Evolutionary conservation across 2,888 invertebrate genomes (phyloP).

Genomic region (Herminia tarsipennalis): DNA sequence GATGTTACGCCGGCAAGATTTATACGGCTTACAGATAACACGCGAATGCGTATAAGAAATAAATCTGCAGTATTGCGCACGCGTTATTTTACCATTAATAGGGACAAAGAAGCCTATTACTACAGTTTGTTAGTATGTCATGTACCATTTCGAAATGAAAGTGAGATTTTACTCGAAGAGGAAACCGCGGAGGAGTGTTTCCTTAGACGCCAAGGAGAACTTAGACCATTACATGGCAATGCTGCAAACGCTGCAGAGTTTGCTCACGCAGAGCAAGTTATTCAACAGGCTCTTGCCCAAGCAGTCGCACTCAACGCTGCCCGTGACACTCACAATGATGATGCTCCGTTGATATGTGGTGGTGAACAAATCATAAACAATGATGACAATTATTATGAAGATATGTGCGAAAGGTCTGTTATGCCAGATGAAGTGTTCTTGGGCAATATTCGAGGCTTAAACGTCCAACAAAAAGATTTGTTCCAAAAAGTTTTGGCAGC

Average conservation of each 20-base stretch:
- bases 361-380: conserved; percentile 12
- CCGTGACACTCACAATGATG: conserved; percentile 7
- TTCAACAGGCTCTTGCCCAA: conserved; percentile 17
- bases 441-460: no score
- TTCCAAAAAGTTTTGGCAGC: no score
- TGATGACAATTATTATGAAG: conserved; percentile 14
- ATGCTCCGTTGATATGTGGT: conserved; percentile 8
- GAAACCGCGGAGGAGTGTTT: conserved; percentile 30
- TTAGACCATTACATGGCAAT: conserved; percentile 15
- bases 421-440: no score
- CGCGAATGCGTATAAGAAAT: conserved; percentile 44
- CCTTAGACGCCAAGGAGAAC: conserved; percentile 15
- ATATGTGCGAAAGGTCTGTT: conserved; percentile 4
- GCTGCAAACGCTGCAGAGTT: conserved; percentile 16
- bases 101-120: conserved; percentile 37
- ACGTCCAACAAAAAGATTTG: no score
- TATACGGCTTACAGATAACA: conserved; percentile 39
- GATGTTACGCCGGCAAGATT: conserved; percentile 14
- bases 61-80: conserved; percentile 45
- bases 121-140: conserved; percentile 38
- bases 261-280: conserved; percentile 16
- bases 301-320: conserved; percentile 13
- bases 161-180: conserved; percentile 25
- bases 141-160: conserved; percentile 40
- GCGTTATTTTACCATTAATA: conserved; percentile 40